Evolutionary conservation across 2,113 vertebrate species (phyloP), one percentile per base, ranked within the genome.

Genomic region (Laticauda colubrina): DNA sequence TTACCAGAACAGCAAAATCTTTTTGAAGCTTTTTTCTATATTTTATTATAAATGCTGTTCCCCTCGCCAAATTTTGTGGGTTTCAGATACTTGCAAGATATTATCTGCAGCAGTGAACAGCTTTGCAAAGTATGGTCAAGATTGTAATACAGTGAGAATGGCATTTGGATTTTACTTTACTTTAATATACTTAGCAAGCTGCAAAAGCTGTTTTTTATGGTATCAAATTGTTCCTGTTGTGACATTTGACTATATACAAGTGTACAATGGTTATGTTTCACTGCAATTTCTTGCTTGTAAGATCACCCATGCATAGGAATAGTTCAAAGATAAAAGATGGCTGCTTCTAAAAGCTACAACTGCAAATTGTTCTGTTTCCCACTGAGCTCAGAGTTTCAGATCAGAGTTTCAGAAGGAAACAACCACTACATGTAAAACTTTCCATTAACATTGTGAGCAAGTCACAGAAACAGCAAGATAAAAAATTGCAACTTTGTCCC

Each of bases 291-390:
- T 88, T 86, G 94, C 92, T 55, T 87, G 75, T 43, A 56, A 90
- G 81, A 96, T 93, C 75, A 91, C 54, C 94, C 85, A 85, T 88
- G 87, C 55, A 89, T 7, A 56, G 51, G 51, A 53, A 43, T n/a
- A 53, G 29, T 85, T 92, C 34, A 69, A 75, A 51, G 64, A 95
- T 20, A 75, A 92, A 95, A 95, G 97, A 97, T 94, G 95, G 97
- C 96, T 97, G 97, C 97, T 97, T 96, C 96, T 95, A 97, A 97
- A 96, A 96, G 95, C 94, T 97, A 95, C 90, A 51, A 90, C 54
- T 89, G 94, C 48, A 93, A 93, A 92, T 92, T 89, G 94, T 26
- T 93, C 85, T 94, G 91, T 95, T 94, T 93, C 95, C 95, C 96
- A 94, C 94, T 96, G 94, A 96, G 90, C 94, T 94, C 94, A 92